These are phyloP conservation scores for Geodia barretti DNA, from an alignment of 37 sponge, comb jelly and placozoan species.

Conservation along the genomic window DNA sequence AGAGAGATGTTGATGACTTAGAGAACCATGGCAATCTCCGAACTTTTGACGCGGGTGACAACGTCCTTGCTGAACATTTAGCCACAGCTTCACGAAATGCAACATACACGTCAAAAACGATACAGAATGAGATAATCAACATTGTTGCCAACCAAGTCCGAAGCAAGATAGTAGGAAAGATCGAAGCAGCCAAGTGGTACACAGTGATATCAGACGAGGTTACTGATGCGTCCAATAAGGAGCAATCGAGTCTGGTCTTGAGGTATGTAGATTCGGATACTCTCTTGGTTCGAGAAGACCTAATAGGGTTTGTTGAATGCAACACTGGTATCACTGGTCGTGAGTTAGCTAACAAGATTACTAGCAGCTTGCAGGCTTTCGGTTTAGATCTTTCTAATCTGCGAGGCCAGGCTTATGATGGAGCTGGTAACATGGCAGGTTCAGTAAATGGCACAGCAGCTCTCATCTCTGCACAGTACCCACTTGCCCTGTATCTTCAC, in stretches of 20 bases:
- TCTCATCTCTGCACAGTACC: constrained; percentile 3
- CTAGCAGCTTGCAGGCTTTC: too few species aligned
- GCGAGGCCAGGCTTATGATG: constrained; percentile 74
- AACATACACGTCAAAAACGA: constrained; percentile 40
- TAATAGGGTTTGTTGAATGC: constrained; percentile 59
- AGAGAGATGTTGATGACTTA: constrained; percentile 8
- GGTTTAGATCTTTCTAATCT: constrained; percentile 50
- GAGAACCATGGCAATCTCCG: constrained; percentile 43
- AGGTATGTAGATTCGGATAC: constrained; percentile 53
- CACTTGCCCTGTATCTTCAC: constrained; percentile 22
- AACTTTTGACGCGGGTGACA: constrained; percentile 60
- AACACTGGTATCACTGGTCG: constrained; percentile 63
- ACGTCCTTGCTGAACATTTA: constrained; percentile 42
- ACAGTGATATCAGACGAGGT: constrained; percentile 64
- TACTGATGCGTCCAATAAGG: constrained; percentile 57
- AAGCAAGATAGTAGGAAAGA: constrained; percentile 32
- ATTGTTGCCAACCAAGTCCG: constrained; percentile 40
- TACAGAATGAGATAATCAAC: constrained; percentile 61
- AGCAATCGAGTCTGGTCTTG: constrained; percentile 52
- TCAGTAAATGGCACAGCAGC: constrained; percentile 19
- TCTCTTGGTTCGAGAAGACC: constrained; percentile 57
- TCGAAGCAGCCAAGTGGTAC: constrained; percentile 20
- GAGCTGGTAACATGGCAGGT: constrained; percentile 56
- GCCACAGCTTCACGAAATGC: constrained; percentile 50
- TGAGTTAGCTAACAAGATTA: constrained; percentile 61